Conservation (phyloP, 2,888 invertebrate genomes). For the Coleophora deauratella region DNA sequence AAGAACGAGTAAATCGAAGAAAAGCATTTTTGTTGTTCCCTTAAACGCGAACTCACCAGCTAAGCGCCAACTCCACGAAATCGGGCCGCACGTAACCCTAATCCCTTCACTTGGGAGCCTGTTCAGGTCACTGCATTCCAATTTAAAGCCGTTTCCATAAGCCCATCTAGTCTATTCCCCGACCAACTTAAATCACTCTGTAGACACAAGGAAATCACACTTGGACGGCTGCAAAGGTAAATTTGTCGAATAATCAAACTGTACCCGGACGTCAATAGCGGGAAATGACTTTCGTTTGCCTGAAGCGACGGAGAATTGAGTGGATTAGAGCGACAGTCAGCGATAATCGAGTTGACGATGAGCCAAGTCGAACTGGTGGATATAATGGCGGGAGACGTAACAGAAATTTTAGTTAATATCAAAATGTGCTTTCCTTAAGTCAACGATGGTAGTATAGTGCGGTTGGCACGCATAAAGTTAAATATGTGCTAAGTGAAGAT, state of each 20-base stretch:
- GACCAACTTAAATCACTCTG: background rate
- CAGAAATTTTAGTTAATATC: background rate
- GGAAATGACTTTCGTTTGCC: conserved; percentile 5
- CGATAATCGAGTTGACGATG: too few species aligned
- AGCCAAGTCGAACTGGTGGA: background rate
- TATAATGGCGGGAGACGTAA: background rate
- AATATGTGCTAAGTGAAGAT: too few species aligned
- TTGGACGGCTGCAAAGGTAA: background rate
- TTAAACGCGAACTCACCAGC: conserved; percentile 4
- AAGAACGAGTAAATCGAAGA: too few species aligned
- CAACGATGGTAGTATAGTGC: too few species aligned
- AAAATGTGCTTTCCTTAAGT: too few species aligned
- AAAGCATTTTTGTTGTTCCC: background rate
- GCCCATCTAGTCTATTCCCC: conserved; percentile 9
- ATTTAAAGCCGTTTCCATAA: conserved; percentile 43
- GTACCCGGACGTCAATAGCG: background rate
- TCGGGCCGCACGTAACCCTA: too few species aligned
- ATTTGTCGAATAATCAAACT: conserved; percentile 3
- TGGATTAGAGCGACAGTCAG: background rate
- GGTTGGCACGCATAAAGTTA: too few species aligned
- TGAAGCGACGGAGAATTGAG: background rate
- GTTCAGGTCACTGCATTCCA: conserved; percentile 42
- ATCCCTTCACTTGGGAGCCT: background rate
- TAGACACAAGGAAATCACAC: background rate
- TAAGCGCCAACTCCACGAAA: too few species aligned